phyloP scores from a whole-genome alignment of 1,140 invertebrate species.

The Cydia amplana region DNA sequence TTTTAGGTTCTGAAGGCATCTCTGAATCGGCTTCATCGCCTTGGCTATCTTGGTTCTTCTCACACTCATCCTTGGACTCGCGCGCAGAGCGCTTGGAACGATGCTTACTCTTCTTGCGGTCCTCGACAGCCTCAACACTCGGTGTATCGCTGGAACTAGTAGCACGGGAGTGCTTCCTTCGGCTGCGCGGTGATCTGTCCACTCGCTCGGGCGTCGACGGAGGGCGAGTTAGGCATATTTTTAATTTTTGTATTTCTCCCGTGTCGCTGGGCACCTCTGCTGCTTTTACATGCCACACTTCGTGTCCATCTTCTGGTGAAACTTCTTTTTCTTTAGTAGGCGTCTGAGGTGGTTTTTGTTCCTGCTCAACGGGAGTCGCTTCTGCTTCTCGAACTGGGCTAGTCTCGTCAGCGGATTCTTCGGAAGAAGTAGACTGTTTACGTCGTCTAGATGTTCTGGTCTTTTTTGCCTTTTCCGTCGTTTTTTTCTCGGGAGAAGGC shows the following conservation, averaged over 20 bases:
- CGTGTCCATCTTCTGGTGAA: conserved; percentile 60
- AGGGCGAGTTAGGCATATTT: conserved; percentile 69
- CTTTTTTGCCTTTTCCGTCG: conserved; percentile 61
- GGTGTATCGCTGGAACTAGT: conserved; percentile 70
- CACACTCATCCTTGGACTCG: conserved; percentile 58
- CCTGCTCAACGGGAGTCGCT: conserved; percentile 41
- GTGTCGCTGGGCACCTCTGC: conserved; percentile 57
- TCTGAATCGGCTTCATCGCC: conserved; percentile 46
- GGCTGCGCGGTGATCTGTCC: conserved; percentile 72
- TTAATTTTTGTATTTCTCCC: conserved; percentile 72
- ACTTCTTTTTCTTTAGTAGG: conserved; percentile 53
- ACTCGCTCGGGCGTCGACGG: conserved; percentile 70
- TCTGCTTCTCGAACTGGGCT: conserved; percentile 48
- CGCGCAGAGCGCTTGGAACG: conserved; percentile 55
- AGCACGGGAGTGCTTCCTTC: conserved; percentile 67
- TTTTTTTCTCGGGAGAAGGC: conserved; percentile 67
- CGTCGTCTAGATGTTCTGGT: conserved; percentile 56
- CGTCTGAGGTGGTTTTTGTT: conserved; percentile 47
- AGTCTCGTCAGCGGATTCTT: conserved; percentile 62
- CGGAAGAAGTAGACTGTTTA: conserved; percentile 67
- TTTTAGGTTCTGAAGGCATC: conserved; percentile 30
- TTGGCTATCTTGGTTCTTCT: conserved; percentile 56
- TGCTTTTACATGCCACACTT: conserved; percentile 73
- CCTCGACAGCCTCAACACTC: conserved; percentile 59
- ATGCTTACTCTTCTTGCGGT: conserved; percentile 64